phyloP scores from a whole-genome alignment of 2,888 invertebrate genomes.

The Drosophila mulleri region DNA sequence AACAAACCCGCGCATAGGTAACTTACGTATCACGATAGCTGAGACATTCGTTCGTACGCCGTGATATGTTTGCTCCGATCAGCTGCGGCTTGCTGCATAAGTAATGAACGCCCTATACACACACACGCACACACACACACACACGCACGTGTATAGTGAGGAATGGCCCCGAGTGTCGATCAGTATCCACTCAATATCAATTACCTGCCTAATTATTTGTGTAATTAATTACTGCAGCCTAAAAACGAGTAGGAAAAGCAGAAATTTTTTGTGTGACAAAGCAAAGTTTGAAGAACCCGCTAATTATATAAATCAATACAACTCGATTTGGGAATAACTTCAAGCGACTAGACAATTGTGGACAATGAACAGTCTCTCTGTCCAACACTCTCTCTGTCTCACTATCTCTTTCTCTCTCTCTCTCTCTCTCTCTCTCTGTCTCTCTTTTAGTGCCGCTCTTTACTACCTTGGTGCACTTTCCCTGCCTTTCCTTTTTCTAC shows the following conservation, averaged over 20 bases:
- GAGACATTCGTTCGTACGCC: background rate
- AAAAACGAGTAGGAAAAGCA: background rate
- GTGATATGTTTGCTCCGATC: slow-evolving; percentile 37
- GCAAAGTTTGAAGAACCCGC: slow-evolving; percentile 14
- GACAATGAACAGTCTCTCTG: too few relatives aligned
- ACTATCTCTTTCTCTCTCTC: background rate
- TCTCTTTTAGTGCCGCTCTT: too few relatives aligned
- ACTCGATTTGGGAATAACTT: background rate
- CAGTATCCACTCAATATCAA: slow-evolving; percentile 30
- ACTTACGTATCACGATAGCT: slow-evolving; percentile 13
- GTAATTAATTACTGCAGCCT: slow-evolving; percentile 50
- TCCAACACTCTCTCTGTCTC: background rate
- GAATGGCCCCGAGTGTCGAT: slow-evolving; percentile 9
- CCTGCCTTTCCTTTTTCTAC: background rate
- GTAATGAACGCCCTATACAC: slow-evolving; percentile 9
- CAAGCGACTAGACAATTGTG: background rate
- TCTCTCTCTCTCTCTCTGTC: background rate
- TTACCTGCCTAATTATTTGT: slow-evolving; percentile 52
- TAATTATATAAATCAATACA: slow-evolving; percentile 32
- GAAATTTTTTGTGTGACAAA: background rate
- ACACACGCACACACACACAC: background rate
- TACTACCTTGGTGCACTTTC: too few relatives aligned
- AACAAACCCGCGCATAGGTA: slow-evolving; percentile 18
- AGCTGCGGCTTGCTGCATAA: background rate
- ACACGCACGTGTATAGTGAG: background rate